Conservation (phyloP, 2,113 vertebrate species). For the Laticauda laticaudata region DNA sequence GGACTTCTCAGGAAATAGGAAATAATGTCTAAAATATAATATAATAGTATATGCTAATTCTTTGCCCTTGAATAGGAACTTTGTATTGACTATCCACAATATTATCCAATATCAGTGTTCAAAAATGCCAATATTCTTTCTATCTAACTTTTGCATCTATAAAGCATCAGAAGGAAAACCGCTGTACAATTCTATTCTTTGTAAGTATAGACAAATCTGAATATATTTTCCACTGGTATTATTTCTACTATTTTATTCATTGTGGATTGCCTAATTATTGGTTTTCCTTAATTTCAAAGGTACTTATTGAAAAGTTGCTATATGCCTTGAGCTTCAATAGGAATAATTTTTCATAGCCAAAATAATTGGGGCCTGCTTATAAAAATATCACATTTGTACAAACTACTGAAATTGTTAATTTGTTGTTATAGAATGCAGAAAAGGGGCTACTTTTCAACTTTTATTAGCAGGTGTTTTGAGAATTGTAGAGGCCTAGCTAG, state of each 20-base stretch:
- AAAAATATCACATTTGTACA: not conserved
- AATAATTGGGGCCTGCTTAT: not conserved
- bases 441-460: not conserved
- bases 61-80: not conserved
- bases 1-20: not conserved
- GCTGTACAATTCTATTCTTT: not conserved
- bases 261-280: not conserved
- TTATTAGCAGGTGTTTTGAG: not conserved
- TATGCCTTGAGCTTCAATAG: not conserved
- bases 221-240: not conserved
- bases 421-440: not conserved
- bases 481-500: not conserved
- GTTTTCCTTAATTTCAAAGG: not conserved
- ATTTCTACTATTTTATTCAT: not conserved
- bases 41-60: not conserved
- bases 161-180: not conserved
- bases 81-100: not conserved
- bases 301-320: not conserved
- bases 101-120: not conserved
- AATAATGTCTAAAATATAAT: not conserved
- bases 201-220: not conserved
- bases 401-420: not conserved
- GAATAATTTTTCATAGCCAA: not conserved
- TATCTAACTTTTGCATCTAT: not conserved
- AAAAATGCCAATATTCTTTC: not conserved